Conservation (phyloP, 2,113 vertebrate genomes). For the Bambusicola thoracicus region DNA sequence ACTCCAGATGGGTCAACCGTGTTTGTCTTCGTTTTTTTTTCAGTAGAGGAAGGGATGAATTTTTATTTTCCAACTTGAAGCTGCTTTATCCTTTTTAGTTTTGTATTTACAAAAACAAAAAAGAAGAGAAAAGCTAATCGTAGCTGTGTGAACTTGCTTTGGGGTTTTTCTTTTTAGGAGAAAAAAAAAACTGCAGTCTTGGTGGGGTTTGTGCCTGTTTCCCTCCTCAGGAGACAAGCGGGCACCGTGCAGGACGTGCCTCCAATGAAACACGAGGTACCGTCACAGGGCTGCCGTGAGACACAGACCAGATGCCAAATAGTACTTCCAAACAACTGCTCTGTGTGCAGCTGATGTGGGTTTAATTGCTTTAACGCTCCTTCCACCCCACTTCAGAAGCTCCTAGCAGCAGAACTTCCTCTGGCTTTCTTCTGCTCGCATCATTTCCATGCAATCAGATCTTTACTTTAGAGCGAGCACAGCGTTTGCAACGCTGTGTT, state of each 20-base stretch:
- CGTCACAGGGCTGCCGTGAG: slow-evolving; percentile 25
- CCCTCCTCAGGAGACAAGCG: not conserved
- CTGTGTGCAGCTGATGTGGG: slow-evolving; percentile 32
- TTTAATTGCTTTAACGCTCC: not conserved
- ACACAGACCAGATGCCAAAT: slow-evolving; percentile 48
- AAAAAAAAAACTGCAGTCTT: not conserved
- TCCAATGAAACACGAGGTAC: not conserved
- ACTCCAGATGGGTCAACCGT: not conserved
- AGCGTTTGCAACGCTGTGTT: rapidly evolving
- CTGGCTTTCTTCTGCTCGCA: not conserved
- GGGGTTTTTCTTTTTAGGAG: slow-evolving; percentile 31
- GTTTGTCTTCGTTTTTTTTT: not conserved
- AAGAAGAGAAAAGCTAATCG: not conserved
- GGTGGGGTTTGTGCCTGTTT: not conserved
- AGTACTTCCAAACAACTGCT: not conserved
- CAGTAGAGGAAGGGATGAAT: not conserved
- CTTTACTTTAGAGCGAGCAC: not conserved
- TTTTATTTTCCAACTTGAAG: slow-evolving; percentile 31
- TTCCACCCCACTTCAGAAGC: not conserved
- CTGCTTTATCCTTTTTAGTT: slow-evolving; percentile 73
- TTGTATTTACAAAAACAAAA: slow-evolving; percentile 52
- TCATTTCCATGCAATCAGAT: not conserved
- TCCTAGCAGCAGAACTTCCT: not conserved
- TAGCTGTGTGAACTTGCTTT: slow-evolving; percentile 39
- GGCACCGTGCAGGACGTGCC: slow-evolving; percentile 5